Evolutionary conservation across 2,888 invertebrate genomes (phyloP).

Genomic region (Leptarthrus brevirostris): DNA sequence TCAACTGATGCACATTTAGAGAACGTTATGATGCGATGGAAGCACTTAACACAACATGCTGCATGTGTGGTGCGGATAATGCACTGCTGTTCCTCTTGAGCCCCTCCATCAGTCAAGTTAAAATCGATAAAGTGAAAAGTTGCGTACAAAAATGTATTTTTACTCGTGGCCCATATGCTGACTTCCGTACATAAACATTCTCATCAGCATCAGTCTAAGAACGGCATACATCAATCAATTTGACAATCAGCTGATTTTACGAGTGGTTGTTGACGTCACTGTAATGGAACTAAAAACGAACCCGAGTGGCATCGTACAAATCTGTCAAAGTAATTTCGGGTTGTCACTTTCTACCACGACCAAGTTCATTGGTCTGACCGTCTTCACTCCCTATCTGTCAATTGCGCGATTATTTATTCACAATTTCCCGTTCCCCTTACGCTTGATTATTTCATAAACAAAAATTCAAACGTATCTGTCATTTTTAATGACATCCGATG

Average conservation of each 20-base stretch:
- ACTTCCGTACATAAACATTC: slow-evolving; percentile 3
- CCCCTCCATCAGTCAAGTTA: not conserved
- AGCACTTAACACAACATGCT: slow-evolving; percentile 43
- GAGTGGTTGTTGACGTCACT: slow-evolving; percentile 21
- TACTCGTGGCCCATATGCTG: slow-evolving; percentile 25
- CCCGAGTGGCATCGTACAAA: slow-evolving; percentile 14
- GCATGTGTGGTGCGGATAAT: slow-evolving; percentile 34
- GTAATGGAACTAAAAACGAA: slow-evolving; percentile 1
- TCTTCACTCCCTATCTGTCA: not conserved
- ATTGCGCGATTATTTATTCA: slow-evolving; percentile 41
- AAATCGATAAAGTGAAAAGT: slow-evolving; percentile 45
- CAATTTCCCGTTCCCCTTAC: not conserved
- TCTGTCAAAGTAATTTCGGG: slow-evolving; percentile 38
- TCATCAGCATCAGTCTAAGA: not conserved
- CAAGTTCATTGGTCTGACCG: slow-evolving; percentile 36
- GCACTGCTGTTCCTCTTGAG: not conserved
- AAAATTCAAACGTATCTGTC: slow-evolving; percentile 49
- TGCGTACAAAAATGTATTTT: slow-evolving; percentile 31
- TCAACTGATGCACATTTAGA: slow-evolving; percentile 44
- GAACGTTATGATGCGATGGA: not conserved
- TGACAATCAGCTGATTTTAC: slow-evolving; percentile 54
- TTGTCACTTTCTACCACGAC: slow-evolving; percentile 24
- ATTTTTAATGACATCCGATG: slow-evolving; percentile 51
- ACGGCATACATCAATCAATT: slow-evolving; percentile 50
- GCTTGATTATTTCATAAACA: slow-evolving; percentile 46